Percentiles rank a stretch among this genome's conserved stretches.
These are phyloP conservation scores for Aptenodytes patagonicus DNA, from an alignment of 2,113 vertebrate genomes.

Conservation along the genomic window DNA sequence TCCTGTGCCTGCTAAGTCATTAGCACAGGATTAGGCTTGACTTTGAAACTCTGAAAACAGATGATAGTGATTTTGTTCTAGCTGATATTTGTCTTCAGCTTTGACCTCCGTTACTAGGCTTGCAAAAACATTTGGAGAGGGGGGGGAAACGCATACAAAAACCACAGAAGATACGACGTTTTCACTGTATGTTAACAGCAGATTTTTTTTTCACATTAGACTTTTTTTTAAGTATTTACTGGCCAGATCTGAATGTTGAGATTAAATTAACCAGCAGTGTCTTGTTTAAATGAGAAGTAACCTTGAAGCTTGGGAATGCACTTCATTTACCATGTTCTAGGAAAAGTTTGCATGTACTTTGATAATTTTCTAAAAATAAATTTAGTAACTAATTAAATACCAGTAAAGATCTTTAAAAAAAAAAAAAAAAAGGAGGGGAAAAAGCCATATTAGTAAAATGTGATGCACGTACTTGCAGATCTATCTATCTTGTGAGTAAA, in stretches of 20 bases:
- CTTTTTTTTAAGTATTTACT: not conserved
- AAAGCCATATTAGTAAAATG: constrained; percentile 80
- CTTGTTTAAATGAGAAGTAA: constrained; percentile 26
- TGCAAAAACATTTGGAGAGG: not conserved
- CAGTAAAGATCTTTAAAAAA: constrained; percentile 44
- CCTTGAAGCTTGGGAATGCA: constrained; percentile 2
- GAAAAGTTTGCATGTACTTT: constrained; percentile 52
- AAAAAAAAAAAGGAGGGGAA: constrained; percentile 51
- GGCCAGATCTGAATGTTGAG: not conserved
- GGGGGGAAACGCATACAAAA: not conserved
- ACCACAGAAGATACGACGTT: not conserved
- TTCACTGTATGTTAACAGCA: not conserved
- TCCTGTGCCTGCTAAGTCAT: constrained; percentile 34
- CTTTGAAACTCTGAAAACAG: constrained; percentile 2
- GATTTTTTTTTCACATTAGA: not conserved
- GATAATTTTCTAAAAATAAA: constrained; percentile 61
- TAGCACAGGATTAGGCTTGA: constrained; percentile 29
- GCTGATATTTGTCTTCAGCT: not conserved
- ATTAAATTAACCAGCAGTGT: constrained; percentile 50
- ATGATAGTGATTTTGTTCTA: not conserved
- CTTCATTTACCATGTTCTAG: constrained; percentile 29
- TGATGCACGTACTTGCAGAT: constrained; percentile 64
- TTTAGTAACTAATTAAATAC: constrained; percentile 63
- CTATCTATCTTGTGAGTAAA: constrained; percentile 59
- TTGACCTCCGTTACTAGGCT: not conserved